A percentile compares a stretch with the other conserved stretches of the same genome.
Evolutionary conservation across 2,113 vertebrate genomes (phyloP).

Genomic region (Chaetura pelagica): DNA sequence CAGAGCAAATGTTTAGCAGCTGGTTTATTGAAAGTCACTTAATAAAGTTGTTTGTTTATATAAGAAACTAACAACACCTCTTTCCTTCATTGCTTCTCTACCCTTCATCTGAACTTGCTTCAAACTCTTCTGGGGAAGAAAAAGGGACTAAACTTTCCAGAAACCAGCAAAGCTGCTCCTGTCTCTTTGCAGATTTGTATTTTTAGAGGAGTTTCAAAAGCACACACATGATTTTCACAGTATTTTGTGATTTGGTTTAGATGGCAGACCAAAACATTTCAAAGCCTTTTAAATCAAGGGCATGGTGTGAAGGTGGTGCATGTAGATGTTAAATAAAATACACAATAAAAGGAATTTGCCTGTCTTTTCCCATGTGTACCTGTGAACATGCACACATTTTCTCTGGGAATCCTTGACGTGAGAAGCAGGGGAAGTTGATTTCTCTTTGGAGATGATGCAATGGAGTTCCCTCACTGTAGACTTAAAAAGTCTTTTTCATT

Average conservation of each 20-base stretch:
- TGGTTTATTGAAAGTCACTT: constrained; percentile 51
- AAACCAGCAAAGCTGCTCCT: not conserved
- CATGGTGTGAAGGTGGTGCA: not conserved
- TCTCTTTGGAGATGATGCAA: rapidly evolving
- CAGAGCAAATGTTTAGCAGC: constrained; percentile 57
- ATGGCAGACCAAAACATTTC: not conserved
- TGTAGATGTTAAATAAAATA: not conserved
- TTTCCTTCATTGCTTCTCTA: not conserved
- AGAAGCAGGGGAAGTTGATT: not conserved
- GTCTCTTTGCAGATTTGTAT: not conserved
- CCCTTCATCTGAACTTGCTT: constrained; percentile 48
- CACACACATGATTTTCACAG: not conserved
- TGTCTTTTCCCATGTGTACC: not conserved
- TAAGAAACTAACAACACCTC: constrained; percentile 23
- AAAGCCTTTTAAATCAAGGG: not conserved
- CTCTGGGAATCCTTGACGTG: not conserved
- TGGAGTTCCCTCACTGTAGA: not conserved
- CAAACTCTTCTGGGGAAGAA: not conserved
- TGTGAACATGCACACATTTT: rapidly evolving
- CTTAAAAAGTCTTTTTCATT: not conserved
- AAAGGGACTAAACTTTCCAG: not conserved
- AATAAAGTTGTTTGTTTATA: constrained; percentile 63
- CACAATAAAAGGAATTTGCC: not conserved
- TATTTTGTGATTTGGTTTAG: not conserved
- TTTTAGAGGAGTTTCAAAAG: not conserved